Evolutionary conservation across 2,797 vertebrate genomes (phyloP).

Genomic region (Hapalemur alaotrensis): DNA sequence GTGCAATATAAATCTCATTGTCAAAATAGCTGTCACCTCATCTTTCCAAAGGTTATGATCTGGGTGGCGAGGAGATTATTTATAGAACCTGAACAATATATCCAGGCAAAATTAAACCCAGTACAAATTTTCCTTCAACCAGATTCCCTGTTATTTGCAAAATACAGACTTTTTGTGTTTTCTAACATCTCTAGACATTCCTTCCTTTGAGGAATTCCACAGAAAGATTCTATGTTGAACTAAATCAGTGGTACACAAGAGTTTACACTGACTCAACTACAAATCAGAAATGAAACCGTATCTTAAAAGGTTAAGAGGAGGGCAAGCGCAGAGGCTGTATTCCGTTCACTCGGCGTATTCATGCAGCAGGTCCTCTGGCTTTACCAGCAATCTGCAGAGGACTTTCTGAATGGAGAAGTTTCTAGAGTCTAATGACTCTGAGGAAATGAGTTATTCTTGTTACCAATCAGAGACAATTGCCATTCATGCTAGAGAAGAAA

Average conservation of each 20-base stretch:
- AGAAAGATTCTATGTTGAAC: not conserved
- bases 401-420: slow-evolving; percentile 62
- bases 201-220: not conserved
- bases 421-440: slow-evolving; percentile 66
- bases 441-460: slow-evolving; percentile 73
- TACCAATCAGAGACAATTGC: slow-evolving; percentile 76
- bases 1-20: not conserved
- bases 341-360: not conserved
- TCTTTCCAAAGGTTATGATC: slow-evolving; percentile 32
- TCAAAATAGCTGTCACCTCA: not conserved
- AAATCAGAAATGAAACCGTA: slow-evolving; percentile 49
- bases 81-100: not conserved
- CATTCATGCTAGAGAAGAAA: slow-evolving; percentile 81
- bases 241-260: not conserved
- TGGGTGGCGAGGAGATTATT: not conserved
- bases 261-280: not conserved
- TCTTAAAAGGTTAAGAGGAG: slow-evolving; percentile 51
- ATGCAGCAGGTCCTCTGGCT: not conserved
- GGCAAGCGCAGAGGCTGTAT: slow-evolving; percentile 39
- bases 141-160: slow-evolving; percentile 13
- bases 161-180: not conserved
- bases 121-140: not conserved
- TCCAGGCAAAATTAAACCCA: slow-evolving; percentile 47
- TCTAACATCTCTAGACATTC: slow-evolving; percentile 15
- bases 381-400: not conserved